Conservation (phyloP, 2,113 vertebrate genomes). For the Sylvilagus bachmani region DNA sequence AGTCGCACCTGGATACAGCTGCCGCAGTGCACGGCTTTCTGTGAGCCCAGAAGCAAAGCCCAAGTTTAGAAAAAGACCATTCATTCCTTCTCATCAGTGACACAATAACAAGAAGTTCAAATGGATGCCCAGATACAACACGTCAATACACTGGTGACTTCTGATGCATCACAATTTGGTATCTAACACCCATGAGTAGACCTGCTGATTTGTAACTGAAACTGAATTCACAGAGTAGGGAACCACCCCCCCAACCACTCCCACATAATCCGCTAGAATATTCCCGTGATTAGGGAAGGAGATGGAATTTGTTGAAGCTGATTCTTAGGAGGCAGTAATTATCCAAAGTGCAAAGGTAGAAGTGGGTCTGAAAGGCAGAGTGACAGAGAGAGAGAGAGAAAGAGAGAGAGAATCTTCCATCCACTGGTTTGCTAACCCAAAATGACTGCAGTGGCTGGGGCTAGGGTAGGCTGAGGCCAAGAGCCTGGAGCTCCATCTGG, state of each 20-base stretch:
- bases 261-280: background rate
- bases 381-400: background rate
- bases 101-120: constrained; percentile 7
- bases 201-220: background rate
- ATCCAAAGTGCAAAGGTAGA: background rate
- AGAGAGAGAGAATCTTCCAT: no score
- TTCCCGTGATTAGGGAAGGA: background rate
- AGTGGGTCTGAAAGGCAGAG: background rate
- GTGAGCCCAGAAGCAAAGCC: background rate
- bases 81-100: background rate
- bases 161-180: background rate
- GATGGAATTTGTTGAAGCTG: background rate
- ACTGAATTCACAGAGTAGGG: background rate
- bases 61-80: background rate
- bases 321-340: background rate
- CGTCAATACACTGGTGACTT: background rate
- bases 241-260: background rate
- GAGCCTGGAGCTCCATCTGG: no score
- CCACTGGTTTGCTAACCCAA: no score
- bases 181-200: background rate
- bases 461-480: no score
- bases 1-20: background rate
- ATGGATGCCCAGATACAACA: background rate
- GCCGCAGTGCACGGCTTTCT: rapidly evolving
- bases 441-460: no score